phyloP scores from a whole-genome alignment of 2,797 vertebrate genomes.

The Xenops minutus region DNA sequence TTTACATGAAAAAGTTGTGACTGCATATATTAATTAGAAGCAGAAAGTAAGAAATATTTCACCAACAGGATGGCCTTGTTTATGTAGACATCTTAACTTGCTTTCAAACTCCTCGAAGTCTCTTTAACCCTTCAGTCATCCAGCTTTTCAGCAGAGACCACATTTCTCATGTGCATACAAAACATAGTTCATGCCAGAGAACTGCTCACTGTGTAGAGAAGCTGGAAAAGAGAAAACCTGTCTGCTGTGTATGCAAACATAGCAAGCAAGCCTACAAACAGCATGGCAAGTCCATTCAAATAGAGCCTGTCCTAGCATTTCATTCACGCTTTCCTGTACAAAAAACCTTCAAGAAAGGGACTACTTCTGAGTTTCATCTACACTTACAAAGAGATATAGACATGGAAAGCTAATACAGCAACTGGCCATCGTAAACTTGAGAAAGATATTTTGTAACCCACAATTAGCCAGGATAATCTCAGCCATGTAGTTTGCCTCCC shows the following conservation, averaged over 20 bases:
- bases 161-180: background rate
- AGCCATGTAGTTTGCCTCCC: background rate
- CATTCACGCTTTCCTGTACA: background rate
- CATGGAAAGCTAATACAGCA: background rate
- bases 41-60: background rate
- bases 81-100: background rate
- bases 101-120: background rate
- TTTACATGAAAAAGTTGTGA: background rate
- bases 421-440: background rate
- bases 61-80: background rate
- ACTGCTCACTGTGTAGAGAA: background rate
- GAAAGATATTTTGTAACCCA: background rate
- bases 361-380: background rate
- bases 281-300: background rate
- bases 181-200: background rate
- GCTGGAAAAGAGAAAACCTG: background rate
- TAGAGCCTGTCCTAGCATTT: background rate
- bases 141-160: background rate
- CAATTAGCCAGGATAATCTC: background rate
- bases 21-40: background rate
- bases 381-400: slow-evolving; percentile 45
- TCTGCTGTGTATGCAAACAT: background rate
- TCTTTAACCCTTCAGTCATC: background rate
- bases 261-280: background rate
- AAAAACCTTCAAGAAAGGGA: background rate